Conservation (phyloP, 2,797 vertebrate species). For the Euthynnus affinis region DNA sequence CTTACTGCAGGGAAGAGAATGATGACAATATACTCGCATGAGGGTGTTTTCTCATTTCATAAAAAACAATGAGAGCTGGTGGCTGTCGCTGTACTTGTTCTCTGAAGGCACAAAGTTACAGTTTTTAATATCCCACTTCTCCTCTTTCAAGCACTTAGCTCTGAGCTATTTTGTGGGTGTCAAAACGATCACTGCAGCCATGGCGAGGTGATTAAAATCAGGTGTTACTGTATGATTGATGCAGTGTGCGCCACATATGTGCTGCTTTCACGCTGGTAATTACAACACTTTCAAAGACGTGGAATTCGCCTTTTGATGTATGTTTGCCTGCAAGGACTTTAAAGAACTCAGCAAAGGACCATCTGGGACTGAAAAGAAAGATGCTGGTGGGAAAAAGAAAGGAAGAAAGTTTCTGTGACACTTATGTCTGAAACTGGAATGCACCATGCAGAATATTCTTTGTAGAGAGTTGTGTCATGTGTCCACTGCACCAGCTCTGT, state of each 20-base stretch:
- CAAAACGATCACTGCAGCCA: constrained; percentile 52
- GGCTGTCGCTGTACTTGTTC: background rate
- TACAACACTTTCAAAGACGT: constrained; percentile 82
- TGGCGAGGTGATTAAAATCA: constrained; percentile 74
- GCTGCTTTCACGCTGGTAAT: constrained; percentile 76
- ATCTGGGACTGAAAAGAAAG: constrained; percentile 73
- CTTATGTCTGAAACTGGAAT: constrained; percentile 43
- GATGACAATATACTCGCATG: background rate
- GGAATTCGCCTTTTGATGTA: constrained; percentile 82
- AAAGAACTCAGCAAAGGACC: constrained; percentile 64
- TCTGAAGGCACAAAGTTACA: background rate
- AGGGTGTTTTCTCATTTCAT: constrained; percentile 23
- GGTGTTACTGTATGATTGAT: constrained; percentile 72
- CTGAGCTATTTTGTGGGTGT: constrained; percentile 66
- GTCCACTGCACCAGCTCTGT: background rate
- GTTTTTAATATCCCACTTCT: constrained; percentile 38
- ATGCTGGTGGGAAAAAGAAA: constrained; percentile 33
- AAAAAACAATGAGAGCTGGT: constrained; percentile 31
- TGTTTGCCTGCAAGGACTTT: constrained; percentile 64
- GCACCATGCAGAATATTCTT: constrained; percentile 16
- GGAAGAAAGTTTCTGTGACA: constrained; percentile 14
- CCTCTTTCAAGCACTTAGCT: constrained; percentile 25
- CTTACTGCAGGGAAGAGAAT: background rate
- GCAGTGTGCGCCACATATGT: constrained; percentile 79
- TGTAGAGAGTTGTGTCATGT: constrained; percentile 8